Percentiles rank a stretch among this genome's conserved stretches.
Evolutionary conservation across 2,888 invertebrate species (phyloP).

Genomic region (Adelognathus sp.): DNA sequence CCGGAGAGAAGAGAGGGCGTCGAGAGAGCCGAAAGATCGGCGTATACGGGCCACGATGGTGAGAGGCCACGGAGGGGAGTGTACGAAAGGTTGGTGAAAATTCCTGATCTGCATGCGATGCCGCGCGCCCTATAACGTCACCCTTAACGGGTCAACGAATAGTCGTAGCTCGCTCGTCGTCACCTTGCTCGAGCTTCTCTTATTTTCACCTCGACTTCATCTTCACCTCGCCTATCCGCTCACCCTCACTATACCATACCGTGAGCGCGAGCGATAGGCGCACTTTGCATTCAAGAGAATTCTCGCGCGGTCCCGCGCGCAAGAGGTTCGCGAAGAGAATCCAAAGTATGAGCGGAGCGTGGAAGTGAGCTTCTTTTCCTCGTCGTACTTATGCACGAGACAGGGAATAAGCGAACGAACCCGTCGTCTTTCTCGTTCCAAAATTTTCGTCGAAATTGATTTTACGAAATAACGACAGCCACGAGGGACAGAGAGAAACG

Average conservation of each 20-base stretch:
- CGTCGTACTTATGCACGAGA: conserved; percentile 15
- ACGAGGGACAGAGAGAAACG: conserved; percentile 5
- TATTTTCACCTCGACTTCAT: conserved; percentile 27
- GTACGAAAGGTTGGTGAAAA: conserved; percentile 45
- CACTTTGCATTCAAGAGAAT: conserved; percentile 62
- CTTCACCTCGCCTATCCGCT: conserved; percentile 25
- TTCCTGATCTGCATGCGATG: conserved; percentile 75
- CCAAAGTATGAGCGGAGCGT: conserved; percentile 39
- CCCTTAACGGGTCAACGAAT: conserved; percentile 76
- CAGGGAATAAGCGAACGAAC: neutral
- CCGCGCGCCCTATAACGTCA: conserved; percentile 71
- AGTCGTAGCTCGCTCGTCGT: conserved; percentile 65
- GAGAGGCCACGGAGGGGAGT: neutral
- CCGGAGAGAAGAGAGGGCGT: conserved; percentile 44
- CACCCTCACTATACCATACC: no score
- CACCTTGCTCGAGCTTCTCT: conserved; percentile 63
- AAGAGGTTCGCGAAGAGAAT: conserved; percentile 43
- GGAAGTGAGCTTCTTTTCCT: conserved; percentile 25
- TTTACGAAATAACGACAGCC: conserved; percentile 58
- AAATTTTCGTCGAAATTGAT: conserved; percentile 54
- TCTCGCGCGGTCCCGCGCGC: conserved; percentile 46
- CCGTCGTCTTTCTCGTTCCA: conserved; percentile 9
- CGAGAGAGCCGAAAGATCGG: conserved; percentile 11
- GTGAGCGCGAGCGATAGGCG: conserved; percentile 46
- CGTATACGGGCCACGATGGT: no score